These are phyloP conservation scores for Lycocorax pyrrhopterus DNA, from an alignment of 2,113 vertebrate species.

Conservation along the genomic window DNA sequence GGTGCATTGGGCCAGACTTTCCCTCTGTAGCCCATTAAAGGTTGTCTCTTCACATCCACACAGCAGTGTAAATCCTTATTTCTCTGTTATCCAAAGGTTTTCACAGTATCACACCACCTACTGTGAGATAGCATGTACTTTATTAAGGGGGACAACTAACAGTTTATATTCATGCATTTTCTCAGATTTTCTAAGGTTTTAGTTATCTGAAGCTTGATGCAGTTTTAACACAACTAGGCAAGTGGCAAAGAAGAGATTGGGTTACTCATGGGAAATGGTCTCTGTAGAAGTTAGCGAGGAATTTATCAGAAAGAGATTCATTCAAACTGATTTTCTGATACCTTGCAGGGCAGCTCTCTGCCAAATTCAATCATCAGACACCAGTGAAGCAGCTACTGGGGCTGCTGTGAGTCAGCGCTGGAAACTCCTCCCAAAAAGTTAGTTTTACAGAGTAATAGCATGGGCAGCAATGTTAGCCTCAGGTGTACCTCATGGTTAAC, in stretches of 20 bases:
- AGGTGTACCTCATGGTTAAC: not conserved
- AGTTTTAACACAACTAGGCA: not conserved
- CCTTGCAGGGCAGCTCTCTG: accelerated
- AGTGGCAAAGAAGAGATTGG: not conserved
- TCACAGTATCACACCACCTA: not conserved
- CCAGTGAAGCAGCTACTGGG: not conserved
- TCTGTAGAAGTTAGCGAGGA: not conserved
- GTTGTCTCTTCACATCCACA: not conserved
- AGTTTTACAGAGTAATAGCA: not conserved
- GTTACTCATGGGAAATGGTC: not conserved
- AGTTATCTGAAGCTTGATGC: not conserved
- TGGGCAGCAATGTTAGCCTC: not conserved
- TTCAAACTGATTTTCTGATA: not conserved
- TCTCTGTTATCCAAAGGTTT: not conserved
- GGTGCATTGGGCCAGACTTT: not conserved
- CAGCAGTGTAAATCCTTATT: not conserved
- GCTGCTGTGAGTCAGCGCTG: not conserved
- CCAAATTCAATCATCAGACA: not conserved
- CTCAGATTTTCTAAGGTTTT: not conserved
- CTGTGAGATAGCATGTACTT: not conserved
- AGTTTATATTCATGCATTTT: not conserved
- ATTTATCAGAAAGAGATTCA: not conserved
- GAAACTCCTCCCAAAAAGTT: not conserved
- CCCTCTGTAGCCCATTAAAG: not conserved
- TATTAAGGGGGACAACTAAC: not conserved